Base-by-base conservation (phyloP, 1,140 invertebrate species). In the Oedothorax gibbosus region DNA sequence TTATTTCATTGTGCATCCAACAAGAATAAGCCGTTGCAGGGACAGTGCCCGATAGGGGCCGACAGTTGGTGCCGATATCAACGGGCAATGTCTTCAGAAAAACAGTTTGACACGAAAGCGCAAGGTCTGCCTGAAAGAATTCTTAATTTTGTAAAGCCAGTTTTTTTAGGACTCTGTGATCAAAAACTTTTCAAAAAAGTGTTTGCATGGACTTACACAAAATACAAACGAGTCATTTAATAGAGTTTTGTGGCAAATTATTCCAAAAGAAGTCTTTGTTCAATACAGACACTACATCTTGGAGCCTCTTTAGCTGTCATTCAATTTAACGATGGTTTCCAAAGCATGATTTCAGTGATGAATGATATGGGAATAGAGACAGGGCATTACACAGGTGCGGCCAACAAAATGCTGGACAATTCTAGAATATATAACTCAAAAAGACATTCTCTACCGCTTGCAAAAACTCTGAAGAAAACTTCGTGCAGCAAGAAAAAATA, bases 151-250 rank as follows among this genome's bases (percentile, higher is more conserved):
- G 21, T 69, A 12, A 81, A 81, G 4, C 64, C 14, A 18, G 65
- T 54, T 18, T 71, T 69, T 10, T 53, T 72, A 4, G 7, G 71
- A n/a, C 10, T 85, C 7, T 77, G 62, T 57, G 54, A 80, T 54
- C 12, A 6, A 21, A 49, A 71, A 54, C 12, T 81, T 49, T 3
- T 85, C 0, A 21, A 68, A 18, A 62, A 66, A 21, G n/a, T 81
- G 18, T 21, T 56, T 85, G 9, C 54, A 85, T 7, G 75, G 76
- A 14, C 64, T 66, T n/a, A 85, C 75, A 3, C 75, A 85, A 20
- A 85, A 85, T 68, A 15, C 50, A 12, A 85, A 82, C 51, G 75
- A 85, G 35, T 15, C 11, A 18, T 76, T 85, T 0, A 81, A 81
- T 54, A 54, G 56, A 5, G 5, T 80, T 53, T 11, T 85, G 7